Percentiles rank a stretch among this genome's conserved stretches.
Conservation (phyloP, 2,113 vertebrate genomes). For the chimpanzee (Pan troglodytes) region NHGRI_mPanTro3-v2.1_pri NC_072403.2:130009501-130010000, state of each 20-base stretch:
- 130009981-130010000: slow-evolving; percentile 57
- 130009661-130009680: background rate
- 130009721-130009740: background rate
- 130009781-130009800: background rate
- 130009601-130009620: background rate
- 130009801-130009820: background rate
- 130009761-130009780: background rate
- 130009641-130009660: background rate
- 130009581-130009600: background rate
- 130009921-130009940: slow-evolving; percentile 45
- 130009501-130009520: background rate
- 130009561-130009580: background rate
- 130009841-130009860: slow-evolving; percentile 9
- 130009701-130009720: slow-evolving; percentile 37
- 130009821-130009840: background rate
- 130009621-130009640: background rate
- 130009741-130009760: background rate
- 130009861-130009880: slow-evolving; percentile 32
- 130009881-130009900: slow-evolving; percentile 67
- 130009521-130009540: background rate
- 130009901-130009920: slow-evolving; percentile 45
- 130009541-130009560: background rate
- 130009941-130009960: slow-evolving; percentile 62
- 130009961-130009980: slow-evolving; percentile 49
- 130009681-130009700: slow-evolving; percentile 13